Percentiles rank a stretch among this genome's conserved stretches.
phyloP scores from a whole-genome alignment of 2,888 invertebrate genomes.

The Molanna angustata region DNA sequence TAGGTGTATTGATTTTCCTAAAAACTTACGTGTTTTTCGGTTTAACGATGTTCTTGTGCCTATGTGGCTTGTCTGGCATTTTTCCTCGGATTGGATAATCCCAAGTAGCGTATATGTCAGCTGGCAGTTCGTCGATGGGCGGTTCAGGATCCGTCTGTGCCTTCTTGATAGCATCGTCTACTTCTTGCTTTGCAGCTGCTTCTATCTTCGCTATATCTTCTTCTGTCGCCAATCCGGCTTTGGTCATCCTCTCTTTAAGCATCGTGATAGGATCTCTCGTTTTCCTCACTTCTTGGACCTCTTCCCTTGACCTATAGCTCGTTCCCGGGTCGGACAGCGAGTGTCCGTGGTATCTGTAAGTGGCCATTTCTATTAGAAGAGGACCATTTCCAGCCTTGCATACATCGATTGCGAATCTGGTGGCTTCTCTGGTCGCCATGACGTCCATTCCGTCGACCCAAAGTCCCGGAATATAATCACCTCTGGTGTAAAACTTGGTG shows the following conservation, averaged over 20 bases:
- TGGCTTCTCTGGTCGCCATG: constrained; percentile 84
- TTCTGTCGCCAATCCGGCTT: constrained; percentile 69
- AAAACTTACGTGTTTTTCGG: neutral
- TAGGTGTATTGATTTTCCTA: too few relatives aligned
- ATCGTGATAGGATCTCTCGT: constrained; percentile 94
- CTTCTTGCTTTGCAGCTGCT: constrained; percentile 72
- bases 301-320: constrained; percentile 91
- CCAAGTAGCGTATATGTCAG: constrained; percentile 73
- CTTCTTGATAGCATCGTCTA: constrained; percentile 80
- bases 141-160: constrained; percentile 79
- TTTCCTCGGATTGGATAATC: constrained; percentile 67
- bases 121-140: constrained; percentile 69
- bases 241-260: constrained; percentile 85
- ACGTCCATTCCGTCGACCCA: constrained; percentile 99
- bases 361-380: constrained; percentile 88
- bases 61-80: constrained; percentile 46
- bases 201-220: constrained; percentile 95
- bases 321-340: constrained; percentile 99
- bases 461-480: constrained; percentile 93
- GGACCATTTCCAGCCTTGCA: constrained; percentile 87
- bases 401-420: constrained; percentile 78
- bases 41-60: constrained; percentile 45
- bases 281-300: constrained; percentile 94
- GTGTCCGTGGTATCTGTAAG: constrained; percentile 96
- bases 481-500: constrained; percentile 88